These are phyloP conservation scores for Prinia subflava DNA, from an alignment of 2,113 vertebrate species.

Conservation along the genomic window DNA sequence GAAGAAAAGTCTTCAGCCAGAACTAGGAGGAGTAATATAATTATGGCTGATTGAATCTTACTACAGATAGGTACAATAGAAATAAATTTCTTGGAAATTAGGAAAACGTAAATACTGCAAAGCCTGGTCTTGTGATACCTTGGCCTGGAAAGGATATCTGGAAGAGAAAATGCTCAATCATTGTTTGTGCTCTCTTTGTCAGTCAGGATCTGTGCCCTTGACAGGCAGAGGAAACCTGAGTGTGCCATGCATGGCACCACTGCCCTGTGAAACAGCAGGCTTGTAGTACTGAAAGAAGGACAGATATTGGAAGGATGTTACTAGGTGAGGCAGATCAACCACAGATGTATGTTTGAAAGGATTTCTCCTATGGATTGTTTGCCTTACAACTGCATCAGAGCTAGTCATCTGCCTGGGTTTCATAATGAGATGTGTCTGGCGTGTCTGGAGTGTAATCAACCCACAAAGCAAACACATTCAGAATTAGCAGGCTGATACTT, in stretches of 20 bases:
- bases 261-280: background rate
- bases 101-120: background rate
- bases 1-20: background rate
- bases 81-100: background rate
- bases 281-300: background rate
- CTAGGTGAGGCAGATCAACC: background rate
- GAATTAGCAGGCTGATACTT: background rate
- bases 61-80: background rate
- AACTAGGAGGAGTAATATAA: background rate
- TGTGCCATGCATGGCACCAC: accelerated
- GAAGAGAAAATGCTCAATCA: background rate
- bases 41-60: background rate
- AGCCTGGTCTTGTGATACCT: background rate
- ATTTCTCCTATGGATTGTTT: background rate
- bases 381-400: background rate
- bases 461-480: background rate
- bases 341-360: background rate
- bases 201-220: background rate
- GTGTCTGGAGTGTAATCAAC: background rate
- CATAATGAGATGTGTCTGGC: background rate
- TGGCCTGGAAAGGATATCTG: background rate
- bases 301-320: background rate
- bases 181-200: background rate
- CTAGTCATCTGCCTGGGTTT: background rate
- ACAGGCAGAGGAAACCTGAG: background rate